These are phyloP conservation scores for Cheilosia grossa DNA, from an alignment of 2,888 invertebrate genomes.

Conservation along the genomic window DNA sequence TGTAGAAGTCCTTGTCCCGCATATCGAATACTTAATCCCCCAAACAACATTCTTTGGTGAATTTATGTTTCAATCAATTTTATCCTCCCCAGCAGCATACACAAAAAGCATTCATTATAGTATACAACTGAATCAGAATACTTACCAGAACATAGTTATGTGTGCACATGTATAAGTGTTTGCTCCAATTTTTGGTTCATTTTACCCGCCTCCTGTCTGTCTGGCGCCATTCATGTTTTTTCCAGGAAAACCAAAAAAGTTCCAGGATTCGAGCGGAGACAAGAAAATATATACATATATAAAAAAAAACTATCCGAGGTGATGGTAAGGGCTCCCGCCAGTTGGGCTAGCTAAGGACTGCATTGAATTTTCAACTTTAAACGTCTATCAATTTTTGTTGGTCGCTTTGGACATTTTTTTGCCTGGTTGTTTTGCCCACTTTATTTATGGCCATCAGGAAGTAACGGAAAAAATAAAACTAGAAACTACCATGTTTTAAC, in stretches of 20 bases:
- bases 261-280: slow-evolving; percentile 5
- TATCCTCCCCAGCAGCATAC: slow-evolving; percentile 21
- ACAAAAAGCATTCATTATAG: slow-evolving; percentile 1
- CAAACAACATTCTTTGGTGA: slow-evolving; percentile 62
- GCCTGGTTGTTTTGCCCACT: slow-evolving; percentile 39
- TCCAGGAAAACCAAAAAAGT: slow-evolving; percentile 34
- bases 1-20: slow-evolving; percentile 22
- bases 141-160: slow-evolving; percentile 29
- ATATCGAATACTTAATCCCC: slow-evolving; percentile 48
- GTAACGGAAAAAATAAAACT: slow-evolving; percentile 28
- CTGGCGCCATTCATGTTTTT: slow-evolving; percentile 70
- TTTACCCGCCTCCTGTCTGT: slow-evolving; percentile 70
- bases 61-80: slow-evolving; percentile 73
- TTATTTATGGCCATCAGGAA: slow-evolving; percentile 47
- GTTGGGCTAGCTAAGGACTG: slow-evolving; percentile 32
- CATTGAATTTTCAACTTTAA: slow-evolving; percentile 65
- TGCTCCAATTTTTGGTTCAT: slow-evolving; percentile 71
- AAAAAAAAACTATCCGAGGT: slow-evolving; percentile 31
- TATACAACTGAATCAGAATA: slow-evolving; percentile 19
- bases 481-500: slow-evolving; percentile 19
- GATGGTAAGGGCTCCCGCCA: slow-evolving; percentile 32
- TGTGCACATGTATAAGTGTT: slow-evolving; percentile 34
- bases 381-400: slow-evolving; percentile 25
- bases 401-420: slow-evolving; percentile 5
- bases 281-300: slow-evolving; percentile 12